Base-by-base conservation (phyloP, 2,888 invertebrate genomes). In the Barypeithes pellucidus region DNA sequence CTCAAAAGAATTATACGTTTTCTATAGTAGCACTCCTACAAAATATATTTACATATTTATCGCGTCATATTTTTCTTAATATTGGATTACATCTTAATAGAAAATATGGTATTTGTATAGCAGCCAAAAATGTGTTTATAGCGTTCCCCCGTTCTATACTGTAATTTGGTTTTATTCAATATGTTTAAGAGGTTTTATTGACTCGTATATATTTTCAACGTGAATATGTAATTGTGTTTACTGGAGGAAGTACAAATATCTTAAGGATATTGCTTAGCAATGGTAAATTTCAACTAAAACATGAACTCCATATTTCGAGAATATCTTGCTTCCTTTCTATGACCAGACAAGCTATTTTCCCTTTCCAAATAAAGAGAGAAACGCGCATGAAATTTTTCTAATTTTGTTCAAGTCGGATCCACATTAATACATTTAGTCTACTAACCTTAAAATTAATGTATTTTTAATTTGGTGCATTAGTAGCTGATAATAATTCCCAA, bases 81-180 rank as follows among this genome's bases (percentile, higher is more conserved):
- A 9, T 39, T 61, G 33, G 52, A 52, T 61, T 62, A 29, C 36
- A 24, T 52, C 50, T 41, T 39, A 24, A 60, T 47, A 62, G 50
- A 41, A 62, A 62, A 67, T 59, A 60, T 62, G 60, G 39, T 20
- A 7, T 57, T 52, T 52, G 52, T 24, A 24, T 61, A 54, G 41
- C 39, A 47, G 52, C 18, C 41, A 39, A 54, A 52, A 66, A 69
- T 60, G 47, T 47, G 36, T 68, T 50, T 43, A 43, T 16, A 39
- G 24, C 61, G 14, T 36, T 62, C 54, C 52, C 52, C 33, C 62
- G 69, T 41, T 52, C 52, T 52, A n/a, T n/a, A 43, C 14, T 60
- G 67, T 72, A 72, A 72, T 62, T 67, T 43, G 57, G 45, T 67
- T 69, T 62, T 7, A 11, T 63, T 33, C 47, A 52, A 65, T 36